Percentiles rank a stretch among this genome's conserved stretches.
Conservation (phyloP, 2,888 invertebrate genomes). For the Lasioglossum villosulum region DNA sequence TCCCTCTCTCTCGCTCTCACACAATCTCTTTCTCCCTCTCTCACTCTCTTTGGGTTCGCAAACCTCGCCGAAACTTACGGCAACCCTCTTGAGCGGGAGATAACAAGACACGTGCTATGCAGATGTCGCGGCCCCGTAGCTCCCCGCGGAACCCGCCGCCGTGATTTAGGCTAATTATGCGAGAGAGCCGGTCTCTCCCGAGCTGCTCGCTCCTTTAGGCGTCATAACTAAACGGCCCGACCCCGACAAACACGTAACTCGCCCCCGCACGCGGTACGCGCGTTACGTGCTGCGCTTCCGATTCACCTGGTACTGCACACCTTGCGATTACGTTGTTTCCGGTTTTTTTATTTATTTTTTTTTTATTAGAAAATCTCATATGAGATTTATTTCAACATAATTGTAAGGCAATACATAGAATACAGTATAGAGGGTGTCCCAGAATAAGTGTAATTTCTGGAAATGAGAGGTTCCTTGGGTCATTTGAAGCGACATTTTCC, state of each 20-base stretch:
- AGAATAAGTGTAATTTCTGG: too few species aligned
- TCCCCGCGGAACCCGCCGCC: constrained; percentile 65
- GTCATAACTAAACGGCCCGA: constrained; percentile 60
- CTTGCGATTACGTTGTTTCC: not conserved
- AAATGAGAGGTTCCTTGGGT: too few species aligned
- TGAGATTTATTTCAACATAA: too few species aligned
- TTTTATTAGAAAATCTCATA: too few species aligned
- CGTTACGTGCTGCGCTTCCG: constrained; percentile 25
- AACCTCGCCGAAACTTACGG: constrained; percentile 44
- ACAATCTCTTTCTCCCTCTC: not conserved
- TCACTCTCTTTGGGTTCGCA: not conserved
- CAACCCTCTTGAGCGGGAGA: constrained; percentile 50
- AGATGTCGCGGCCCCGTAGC: constrained; percentile 73
- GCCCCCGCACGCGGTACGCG: constrained; percentile 5
- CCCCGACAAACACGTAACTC: constrained; percentile 24
- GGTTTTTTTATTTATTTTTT: too few species aligned
- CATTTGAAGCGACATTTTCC: too few species aligned
- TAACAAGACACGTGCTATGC: constrained; percentile 77
- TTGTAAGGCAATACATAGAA: too few species aligned
- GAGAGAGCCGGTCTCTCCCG: constrained; percentile 48
- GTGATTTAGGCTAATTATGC: constrained; percentile 81
- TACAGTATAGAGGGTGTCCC: too few species aligned
- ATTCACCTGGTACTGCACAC: not conserved
- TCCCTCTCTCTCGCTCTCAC: not conserved
- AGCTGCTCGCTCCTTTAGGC: constrained; percentile 59